These are phyloP conservation scores for Cheilinus undulatus DNA, from an alignment of 2,113 vertebrate species.

Conservation along the genomic window DNA sequence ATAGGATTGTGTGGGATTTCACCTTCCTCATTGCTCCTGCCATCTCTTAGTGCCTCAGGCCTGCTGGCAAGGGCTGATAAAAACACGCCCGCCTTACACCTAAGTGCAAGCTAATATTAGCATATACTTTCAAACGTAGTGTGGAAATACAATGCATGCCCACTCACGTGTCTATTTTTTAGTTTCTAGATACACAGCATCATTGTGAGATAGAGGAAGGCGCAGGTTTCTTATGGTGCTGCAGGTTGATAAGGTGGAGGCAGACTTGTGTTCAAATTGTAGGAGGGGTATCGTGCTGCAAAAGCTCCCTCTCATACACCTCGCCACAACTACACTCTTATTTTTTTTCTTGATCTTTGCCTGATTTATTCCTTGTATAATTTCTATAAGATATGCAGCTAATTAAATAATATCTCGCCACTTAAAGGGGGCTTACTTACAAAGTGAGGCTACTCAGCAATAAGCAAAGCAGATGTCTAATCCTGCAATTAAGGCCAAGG, in stretches of 20 bases:
- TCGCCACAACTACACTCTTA: conserved; percentile 16
- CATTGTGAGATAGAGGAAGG: conserved; percentile 31
- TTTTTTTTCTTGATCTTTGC: conserved; percentile 44
- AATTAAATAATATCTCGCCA: conserved; percentile 77
- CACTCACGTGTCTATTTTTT: conserved; percentile 56
- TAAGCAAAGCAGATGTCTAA: conserved; percentile 76
- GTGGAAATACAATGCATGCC: conserved; percentile 71
- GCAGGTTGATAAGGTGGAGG: conserved; percentile 50
- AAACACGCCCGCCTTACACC: conserved; percentile 77
- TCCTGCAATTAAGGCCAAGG: conserved; percentile 74
- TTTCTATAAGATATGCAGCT: conserved; percentile 68
- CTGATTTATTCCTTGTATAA: conserved; percentile 37
- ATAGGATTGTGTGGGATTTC: conserved; percentile 88
- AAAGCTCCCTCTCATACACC: conserved; percentile 34
- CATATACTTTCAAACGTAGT: conserved; percentile 68
- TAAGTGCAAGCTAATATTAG: conserved; percentile 81
- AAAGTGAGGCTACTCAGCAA: conserved; percentile 63
- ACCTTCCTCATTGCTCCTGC: conserved; percentile 79
- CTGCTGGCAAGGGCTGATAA: conserved; percentile 84
- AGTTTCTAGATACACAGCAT: conserved; percentile 51
- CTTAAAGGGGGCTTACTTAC: conserved; percentile 67
- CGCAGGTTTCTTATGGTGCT: conserved; percentile 29
- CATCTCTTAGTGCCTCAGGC: conserved; percentile 72
- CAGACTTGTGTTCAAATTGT: conserved; percentile 32
- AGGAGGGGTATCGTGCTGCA: conserved; percentile 11